Conservation (phyloP, 2,888 invertebrate genomes). For the Alitta virens region DNA sequence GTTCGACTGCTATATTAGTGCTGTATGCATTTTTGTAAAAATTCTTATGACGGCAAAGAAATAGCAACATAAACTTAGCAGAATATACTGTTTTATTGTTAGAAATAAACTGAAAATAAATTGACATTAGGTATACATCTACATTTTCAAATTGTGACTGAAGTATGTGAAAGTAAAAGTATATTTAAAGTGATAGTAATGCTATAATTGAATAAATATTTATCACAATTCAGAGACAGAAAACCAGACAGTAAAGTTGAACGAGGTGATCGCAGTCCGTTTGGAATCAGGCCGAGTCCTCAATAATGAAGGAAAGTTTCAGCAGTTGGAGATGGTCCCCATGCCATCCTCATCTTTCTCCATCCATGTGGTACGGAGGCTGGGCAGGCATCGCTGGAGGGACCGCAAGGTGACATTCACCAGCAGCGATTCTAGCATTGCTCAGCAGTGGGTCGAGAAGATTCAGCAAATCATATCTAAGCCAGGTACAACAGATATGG, state of each 20-base stretch:
- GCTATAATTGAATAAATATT: too few relatives aligned
- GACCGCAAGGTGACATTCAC: conserved; percentile 40
- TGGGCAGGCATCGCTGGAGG: conserved; percentile 45
- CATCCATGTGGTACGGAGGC: conserved; percentile 38
- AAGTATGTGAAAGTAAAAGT: too few relatives aligned
- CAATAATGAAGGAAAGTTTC: conserved; percentile 13
- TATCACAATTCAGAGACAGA: conserved; percentile 25
- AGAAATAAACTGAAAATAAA: too few relatives aligned
- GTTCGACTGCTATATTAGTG: too few relatives aligned
- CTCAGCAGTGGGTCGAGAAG: conserved; percentile 46
- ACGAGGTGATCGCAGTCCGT: conserved; percentile 17
- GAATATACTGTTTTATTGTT: too few relatives aligned
- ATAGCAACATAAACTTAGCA: too few relatives aligned
- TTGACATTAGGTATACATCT: too few relatives aligned
- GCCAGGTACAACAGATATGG: conserved; percentile 48
- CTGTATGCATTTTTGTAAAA: too few relatives aligned
- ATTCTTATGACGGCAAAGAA: too few relatives aligned
- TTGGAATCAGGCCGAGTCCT: conserved; percentile 1
- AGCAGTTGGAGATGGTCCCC: conserved; percentile 36
- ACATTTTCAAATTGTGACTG: too few relatives aligned
- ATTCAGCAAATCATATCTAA: conserved; percentile 46
- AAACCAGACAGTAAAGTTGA: conserved; percentile 22
- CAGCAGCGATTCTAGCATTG: conserved; percentile 47
- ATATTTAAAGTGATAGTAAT: too few relatives aligned
- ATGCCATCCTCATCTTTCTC: conserved; percentile 39